Evolutionary conservation across 2,797 vertebrate genomes (phyloP).

Genomic region (Spatula versicolor): DNA sequence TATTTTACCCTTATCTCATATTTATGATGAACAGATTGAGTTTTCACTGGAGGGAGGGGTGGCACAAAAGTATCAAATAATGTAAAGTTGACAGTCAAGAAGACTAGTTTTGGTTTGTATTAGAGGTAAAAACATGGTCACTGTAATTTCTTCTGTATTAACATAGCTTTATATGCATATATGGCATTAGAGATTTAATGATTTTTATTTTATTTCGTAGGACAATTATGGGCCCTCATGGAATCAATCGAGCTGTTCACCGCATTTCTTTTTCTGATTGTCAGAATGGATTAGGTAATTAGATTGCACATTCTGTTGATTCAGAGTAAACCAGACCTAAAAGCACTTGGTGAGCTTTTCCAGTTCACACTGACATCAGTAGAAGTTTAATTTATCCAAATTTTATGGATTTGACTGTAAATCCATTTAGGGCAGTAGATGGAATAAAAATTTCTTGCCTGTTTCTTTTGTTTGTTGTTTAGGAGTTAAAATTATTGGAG

Average conservation of each 20-base stretch:
- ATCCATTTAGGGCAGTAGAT: background rate
- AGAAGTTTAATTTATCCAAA: background rate
- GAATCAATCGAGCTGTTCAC: constrained; percentile 85
- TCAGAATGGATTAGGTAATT: constrained; percentile 86
- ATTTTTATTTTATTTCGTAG: constrained; percentile 65
- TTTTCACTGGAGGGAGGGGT: background rate
- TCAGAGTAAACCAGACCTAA: background rate
- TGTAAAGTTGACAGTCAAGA: background rate
- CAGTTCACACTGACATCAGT: background rate
- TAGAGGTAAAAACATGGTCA: background rate
- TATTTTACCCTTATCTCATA: background rate
- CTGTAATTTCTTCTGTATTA: background rate
- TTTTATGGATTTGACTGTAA: background rate
- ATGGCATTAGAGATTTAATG: background rate
- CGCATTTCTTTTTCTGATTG: constrained; percentile 85
- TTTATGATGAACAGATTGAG: background rate
- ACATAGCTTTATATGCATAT: background rate
- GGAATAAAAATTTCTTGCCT: background rate
- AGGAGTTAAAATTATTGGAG: constrained; percentile 90
- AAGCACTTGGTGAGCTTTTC: background rate
- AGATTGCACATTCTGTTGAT: background rate
- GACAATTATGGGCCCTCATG: constrained; percentile 90
- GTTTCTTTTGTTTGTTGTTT: background rate
- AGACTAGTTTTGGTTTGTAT: background rate
- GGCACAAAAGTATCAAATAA: background rate